Evolutionary conservation across 2,888 invertebrate genomes (phyloP), one percentile per base, ranked within the genome.

Genomic region (Hypercompe scribonia): DNA sequence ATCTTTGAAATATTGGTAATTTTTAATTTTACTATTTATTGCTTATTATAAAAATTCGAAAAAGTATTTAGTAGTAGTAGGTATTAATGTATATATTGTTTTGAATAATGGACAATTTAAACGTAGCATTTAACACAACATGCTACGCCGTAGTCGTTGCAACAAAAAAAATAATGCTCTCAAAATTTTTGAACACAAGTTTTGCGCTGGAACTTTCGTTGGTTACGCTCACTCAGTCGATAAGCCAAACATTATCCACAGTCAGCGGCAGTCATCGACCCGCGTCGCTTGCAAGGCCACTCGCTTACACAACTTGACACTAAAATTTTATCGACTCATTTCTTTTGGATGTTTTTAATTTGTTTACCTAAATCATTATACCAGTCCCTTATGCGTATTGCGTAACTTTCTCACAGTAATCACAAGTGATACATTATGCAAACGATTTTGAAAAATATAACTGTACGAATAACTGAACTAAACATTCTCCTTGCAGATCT

Each of bases 161-260:
- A 77, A 84, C 84, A 87, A 86, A 83, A 87, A 80, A 84, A 85
- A 84, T 82, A 81, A 84, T 83, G 79, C 83, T 85, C 81, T 82
- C 82, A 84, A 87, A 86, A 84, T 83, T 87, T 80, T 89, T 86
- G 86, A 85, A 81, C 84, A 82, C 84, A 86, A 84, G 81, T 89
- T 88, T 84, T 81, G 84, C 86, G 86, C 78, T 86, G 82, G 87
- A 89, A 90, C 90, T 92, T 92, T 92, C 92, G 89, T 91, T 91
- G 91, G 90, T 87, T 87, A 88, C 89, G 89, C 88, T 90, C 91
- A 87, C 90, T 91, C 88, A 84, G 89, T 87, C 92, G 90, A 91
- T 93, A 91, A 92, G 91, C 93, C 94, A 94, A 94, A 95, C 93
- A 95, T 88, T 89, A 89, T 90, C 89, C 82, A 83, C 83, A 82